Conservation (phyloP, 2,113 vertebrate species). For the Tupaia tana region DNA sequence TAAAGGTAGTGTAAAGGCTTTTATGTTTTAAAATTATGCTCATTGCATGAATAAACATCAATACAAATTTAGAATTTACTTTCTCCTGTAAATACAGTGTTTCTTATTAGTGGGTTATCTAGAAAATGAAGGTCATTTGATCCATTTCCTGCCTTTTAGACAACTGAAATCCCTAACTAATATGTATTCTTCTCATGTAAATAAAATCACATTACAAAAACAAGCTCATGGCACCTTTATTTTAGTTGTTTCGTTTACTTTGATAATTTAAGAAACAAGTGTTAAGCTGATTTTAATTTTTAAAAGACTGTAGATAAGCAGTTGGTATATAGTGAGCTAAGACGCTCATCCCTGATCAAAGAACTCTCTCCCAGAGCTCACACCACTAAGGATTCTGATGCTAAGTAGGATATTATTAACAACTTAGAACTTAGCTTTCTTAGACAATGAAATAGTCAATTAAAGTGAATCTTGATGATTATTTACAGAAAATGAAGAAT, state of each 20-base stretch:
- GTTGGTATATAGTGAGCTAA: neutral
- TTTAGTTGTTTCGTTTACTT: slow-evolving; percentile 23
- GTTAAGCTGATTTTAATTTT: slow-evolving; percentile 44
- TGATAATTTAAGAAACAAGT: slow-evolving; percentile 15
- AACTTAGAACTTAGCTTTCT: neutral
- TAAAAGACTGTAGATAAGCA: neutral
- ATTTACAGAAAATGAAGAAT: neutral
- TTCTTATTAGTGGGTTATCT: neutral
- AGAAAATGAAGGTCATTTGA: neutral
- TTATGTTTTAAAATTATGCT: slow-evolving; percentile 43
- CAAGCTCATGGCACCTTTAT: neutral
- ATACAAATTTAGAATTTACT: slow-evolving; percentile 27
- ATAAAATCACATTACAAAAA: slow-evolving; percentile 4
- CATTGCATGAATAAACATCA: slow-evolving; percentile 39
- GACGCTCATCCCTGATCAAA: neutral
- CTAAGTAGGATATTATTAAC: neutral
- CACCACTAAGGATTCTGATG: neutral
- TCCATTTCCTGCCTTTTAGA: neutral
- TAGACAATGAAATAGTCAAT: neutral
- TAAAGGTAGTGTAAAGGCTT: slow-evolving; percentile 5
- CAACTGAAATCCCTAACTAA: neutral
- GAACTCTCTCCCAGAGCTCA: neutral
- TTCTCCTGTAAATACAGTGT: neutral
- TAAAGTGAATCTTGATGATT: neutral
- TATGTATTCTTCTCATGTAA: slow-evolving; percentile 1